Evolutionary conservation across 2,113 vertebrate genomes (phyloP).

Genomic region (Paralichthys olivaceus): DNA sequence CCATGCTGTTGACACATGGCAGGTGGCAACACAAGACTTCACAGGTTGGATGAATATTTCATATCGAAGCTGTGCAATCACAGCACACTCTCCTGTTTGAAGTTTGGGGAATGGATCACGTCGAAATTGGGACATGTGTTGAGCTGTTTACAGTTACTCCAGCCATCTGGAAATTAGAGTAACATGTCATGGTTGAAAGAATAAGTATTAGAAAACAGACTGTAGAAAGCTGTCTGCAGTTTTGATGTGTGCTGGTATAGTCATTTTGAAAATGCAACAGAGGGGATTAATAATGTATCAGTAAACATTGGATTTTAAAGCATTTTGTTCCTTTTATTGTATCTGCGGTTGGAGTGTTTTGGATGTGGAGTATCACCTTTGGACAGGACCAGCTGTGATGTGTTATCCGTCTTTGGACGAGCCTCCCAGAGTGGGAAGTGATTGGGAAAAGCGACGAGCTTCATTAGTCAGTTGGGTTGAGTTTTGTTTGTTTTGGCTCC

Average conservation of each 20-base stretch:
- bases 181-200: slow-evolving; percentile 59
- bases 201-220: slow-evolving; percentile 50
- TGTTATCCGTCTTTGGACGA: slow-evolving; percentile 63
- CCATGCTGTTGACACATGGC: slow-evolving; percentile 77
- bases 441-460: slow-evolving; percentile 63
- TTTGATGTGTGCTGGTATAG: slow-evolving; percentile 18
- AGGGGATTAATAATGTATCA: slow-evolving; percentile 35
- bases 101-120: slow-evolving; percentile 75
- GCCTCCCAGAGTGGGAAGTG: slow-evolving; percentile 56
- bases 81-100: slow-evolving; percentile 74
- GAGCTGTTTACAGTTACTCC: slow-evolving; percentile 74
- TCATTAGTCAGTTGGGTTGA: slow-evolving; percentile 69
- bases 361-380: slow-evolving; percentile 36
- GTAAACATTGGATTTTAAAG: slow-evolving; percentile 42
- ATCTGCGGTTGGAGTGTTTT: slow-evolving; percentile 10
- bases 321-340: slow-evolving; percentile 29
- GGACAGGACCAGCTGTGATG: slow-evolving; percentile 51
- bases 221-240: slow-evolving; percentile 39
- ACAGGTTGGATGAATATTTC: slow-evolving; percentile 83
- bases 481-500: slow-evolving; percentile 76
- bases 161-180: slow-evolving; percentile 76
- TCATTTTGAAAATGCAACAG: slow-evolving; percentile 37
- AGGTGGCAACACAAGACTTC: slow-evolving; percentile 82
- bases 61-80: slow-evolving; percentile 83
- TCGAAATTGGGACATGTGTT: slow-evolving; percentile 77